Evolutionary conservation across 2,888 invertebrate genomes (phyloP).

Genomic region (Pteria penguin): DNA sequence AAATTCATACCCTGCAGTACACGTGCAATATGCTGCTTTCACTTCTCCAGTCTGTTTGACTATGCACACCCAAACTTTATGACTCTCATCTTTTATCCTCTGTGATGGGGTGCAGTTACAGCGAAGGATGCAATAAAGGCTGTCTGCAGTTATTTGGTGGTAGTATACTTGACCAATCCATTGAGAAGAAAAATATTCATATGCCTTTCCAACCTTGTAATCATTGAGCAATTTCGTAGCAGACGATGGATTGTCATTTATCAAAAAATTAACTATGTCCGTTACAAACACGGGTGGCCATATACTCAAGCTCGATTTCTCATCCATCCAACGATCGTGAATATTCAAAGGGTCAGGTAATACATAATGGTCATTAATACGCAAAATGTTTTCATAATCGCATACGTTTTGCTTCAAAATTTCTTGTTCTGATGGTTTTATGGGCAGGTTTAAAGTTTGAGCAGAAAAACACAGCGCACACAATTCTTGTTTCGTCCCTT

Average conservation of each 20-base stretch:
- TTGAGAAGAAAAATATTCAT: slow-evolving; percentile 20
- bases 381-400: background rate
- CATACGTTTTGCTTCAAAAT: background rate
- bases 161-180: slow-evolving; percentile 25
- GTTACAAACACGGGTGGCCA: slow-evolving; percentile 16
- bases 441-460: background rate
- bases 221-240: slow-evolving; percentile 1
- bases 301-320: background rate
- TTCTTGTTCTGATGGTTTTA: background rate
- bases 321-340: slow-evolving; percentile 1
- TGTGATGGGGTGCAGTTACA: slow-evolving; percentile 12
- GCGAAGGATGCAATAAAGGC: slow-evolving; percentile 1
- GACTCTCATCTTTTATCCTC: background rate
- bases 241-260: background rate
- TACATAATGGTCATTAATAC: background rate
- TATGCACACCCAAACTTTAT: slow-evolving; percentile 12
- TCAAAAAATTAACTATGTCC: background rate
- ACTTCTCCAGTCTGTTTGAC: background rate
- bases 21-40: background rate
- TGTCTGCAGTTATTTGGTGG: slow-evolving; percentile 2
- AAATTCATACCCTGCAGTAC: background rate
- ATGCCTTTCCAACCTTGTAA: slow-evolving; percentile 25
- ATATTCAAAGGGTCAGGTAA: slow-evolving; percentile 10
- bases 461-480: background rate
- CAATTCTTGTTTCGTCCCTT: background rate